Base-by-base conservation (phyloP, 2,113 vertebrate species). In the Boleophthalmus pectinirostris region DNA sequence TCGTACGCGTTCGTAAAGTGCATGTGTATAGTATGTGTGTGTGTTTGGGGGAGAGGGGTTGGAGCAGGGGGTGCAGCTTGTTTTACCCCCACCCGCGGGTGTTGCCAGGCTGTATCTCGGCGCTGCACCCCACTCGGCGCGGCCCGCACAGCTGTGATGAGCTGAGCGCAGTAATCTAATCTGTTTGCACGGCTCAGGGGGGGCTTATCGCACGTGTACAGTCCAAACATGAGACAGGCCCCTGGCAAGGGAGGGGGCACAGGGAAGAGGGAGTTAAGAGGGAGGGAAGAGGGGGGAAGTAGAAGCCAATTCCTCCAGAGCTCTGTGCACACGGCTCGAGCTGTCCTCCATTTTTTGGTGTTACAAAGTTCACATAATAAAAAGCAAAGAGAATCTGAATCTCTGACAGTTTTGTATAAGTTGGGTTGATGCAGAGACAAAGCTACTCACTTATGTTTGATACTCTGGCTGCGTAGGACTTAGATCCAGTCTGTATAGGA, bases 151-250 rank as follows among this genome's bases (percentile, higher is more conserved):
- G n/a, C 90, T 80, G 54, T 63, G 67, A 91, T 90, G 92, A 87
- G 89, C 89, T 90, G 92, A 82, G 90, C 76, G 51, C 82, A 78
- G 88, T 92, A 92, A 92, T 90, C 89, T 93, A 94, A 94, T 93
- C 93, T 91, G 87, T 93, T 93, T 93, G 92, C 89, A 92, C 91
- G 92, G 92, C 91, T 92, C 89, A 84, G 80, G 64, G 70, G n/a
- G 12, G 11, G 92, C 92, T 94, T 93, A 94, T 93, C 90, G 70
- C 87, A 76, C 79, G 77, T 88, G 87, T 84, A 74, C 86, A 87
- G 69, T 7, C 88, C 91, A 85, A 90, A 91, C 88, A 87, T 84
- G 76, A 82, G 82, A 71, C 76, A n/a, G 71, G 79, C 81, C 70
- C 75, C 79, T 69, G 88, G 76, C 80, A 46, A 51, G 58, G 81